Base-by-base conservation (phyloP, 2,113 vertebrate species). In the Rattus norvegicus region DNA sequence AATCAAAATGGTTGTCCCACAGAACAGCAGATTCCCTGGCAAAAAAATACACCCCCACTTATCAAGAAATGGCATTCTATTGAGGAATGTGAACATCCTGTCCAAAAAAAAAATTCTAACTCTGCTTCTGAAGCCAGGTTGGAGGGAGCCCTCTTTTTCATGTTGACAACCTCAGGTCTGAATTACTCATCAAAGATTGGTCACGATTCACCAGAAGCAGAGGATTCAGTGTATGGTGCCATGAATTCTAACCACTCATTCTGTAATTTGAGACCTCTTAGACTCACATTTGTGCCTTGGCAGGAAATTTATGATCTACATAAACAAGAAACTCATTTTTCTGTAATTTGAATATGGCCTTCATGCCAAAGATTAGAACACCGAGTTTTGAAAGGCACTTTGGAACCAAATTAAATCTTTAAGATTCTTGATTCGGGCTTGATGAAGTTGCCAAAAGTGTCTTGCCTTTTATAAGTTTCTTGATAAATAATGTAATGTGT, bases 241-340 rank as follows among this genome's bases (percentile, higher is more conserved):
- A 1, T 92, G 95, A 93, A 90, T 97, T 83, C 88, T 88, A 96
- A 92, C 77, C 47, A 73, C 67, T 92, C 80, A 56, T 92, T 77
- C 91, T 72, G n/a, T 76, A 93, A 92, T 90, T 49, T n/a, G 83
- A 94, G 90, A 91, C 39, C 94, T 86, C 80, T 96, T 91, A 90
- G 85, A 83, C 79, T 95, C 88, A 92, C 72, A 84, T 96, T 92
- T 93, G 54, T 91, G 92, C 36, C 81, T 95, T 89, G 76, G 91
- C 81, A 97, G 92, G 77, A 54, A 94, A 95, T 95, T 97, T 97
- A 95, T 91, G 91, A 95, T 91, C 67, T 63, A 92, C 77, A 89
- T 96, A 96, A 95, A 96, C 89, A 95, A 97, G 95, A 96, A 93
- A 92, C 76, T 97, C 85, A 96, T 95, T 95, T 97, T 90, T 88